Evolutionary conservation across 2,113 vertebrate species (phyloP), one percentile per base, ranked within the genome.

Genomic region (Quiscalus mexicanus): DNA sequence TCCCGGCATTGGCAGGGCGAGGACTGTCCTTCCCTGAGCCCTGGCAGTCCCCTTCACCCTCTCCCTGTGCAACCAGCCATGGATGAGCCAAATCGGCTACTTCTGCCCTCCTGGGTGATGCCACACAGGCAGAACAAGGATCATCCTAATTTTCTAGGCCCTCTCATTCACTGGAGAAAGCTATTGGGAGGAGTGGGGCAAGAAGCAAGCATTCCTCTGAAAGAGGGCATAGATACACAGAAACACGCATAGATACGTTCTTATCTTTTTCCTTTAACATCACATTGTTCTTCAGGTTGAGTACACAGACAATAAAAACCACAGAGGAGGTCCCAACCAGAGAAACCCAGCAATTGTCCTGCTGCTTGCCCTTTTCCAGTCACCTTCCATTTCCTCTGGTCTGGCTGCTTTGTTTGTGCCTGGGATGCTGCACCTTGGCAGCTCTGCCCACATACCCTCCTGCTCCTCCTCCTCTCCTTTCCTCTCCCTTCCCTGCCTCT

Each of bases 321-420:
- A 11, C 13, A 96, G 96, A 84, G 83, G 97, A 96, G n/a, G 9
- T 15, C 16, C 5, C 49, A 82, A 30, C 18, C 70, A 52, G 56
- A 93, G 60, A 93, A 97, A 97, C 12, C 3, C 37, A 86, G 25
- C 24, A 44, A 14, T 28, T 76, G 25, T 64, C 86, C 44, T 75
- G 63, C 18, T n/a, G 8, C 71, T 84, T 18, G 9, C 65, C 88
- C 44, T 89, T 95, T 67, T 25, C 35, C 2, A 3, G 59, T 59
- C 78, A 21, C 17, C 27, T 89, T n/a, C 63, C n/a, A 6, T 74
- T 84, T 45, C 65, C 41, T 53, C 3, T 2, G 55, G 82, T 53
- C 95, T 74, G 85, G 83, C 35, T 96, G 77, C 73, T 96, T 95
- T 97, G 83, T 98, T 98, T 96, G 77, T 97, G 97, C 92, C 97